Base-by-base conservation (phyloP, 2,113 vertebrate genomes). In the Eclectus roratus region DNA sequence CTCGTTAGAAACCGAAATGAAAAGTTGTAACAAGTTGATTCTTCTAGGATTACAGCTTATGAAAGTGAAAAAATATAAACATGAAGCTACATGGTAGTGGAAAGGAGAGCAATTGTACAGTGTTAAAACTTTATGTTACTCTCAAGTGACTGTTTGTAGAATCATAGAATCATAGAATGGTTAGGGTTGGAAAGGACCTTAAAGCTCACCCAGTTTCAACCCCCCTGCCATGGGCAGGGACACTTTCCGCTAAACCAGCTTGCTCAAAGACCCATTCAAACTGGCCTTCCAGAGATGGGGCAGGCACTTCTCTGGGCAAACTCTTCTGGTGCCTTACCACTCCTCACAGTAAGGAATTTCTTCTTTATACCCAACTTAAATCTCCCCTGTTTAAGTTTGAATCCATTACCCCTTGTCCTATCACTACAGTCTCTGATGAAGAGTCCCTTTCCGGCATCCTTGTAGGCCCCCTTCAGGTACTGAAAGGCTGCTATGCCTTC, bases 1-100 rank as follows among this genome's bases (percentile, higher is more conserved):
- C 94, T 97, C 91, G 96, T 96, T 97, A 98, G 79, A 95, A 96
- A 79, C 43, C 33, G 88, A 91, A 97, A 97, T 90, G 80, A 97
- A 88, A 97, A 87, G 91, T 68, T n/a, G 15, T 73, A 94, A 91
- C 19, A 41, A 44, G 50, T 52, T 70, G 65, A 89, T 95, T 96
- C 93, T 85, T 96, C 92, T 77, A 58, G 72, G 65, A 89, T 80
- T 84, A 90, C 71, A 95, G 21, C 10, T 93, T 72, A 47, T 78
- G 33, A 39, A 88, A 88, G 44, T 63, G 49, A 64, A 97, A 97
- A 96, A 81, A 86, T 39, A 49, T 41, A 74, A 91, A 74, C 39
- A 35, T 53, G 14, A 21, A 71, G 37, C 58, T 87, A 39, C 35
- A 31, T 28, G 44, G 41, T 58, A 70, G 21, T n/a, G 10, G 31